Evolutionary conservation across 1,140 invertebrate species (phyloP).

Genomic region (Scaptodrosophila lebanonensis): DNA sequence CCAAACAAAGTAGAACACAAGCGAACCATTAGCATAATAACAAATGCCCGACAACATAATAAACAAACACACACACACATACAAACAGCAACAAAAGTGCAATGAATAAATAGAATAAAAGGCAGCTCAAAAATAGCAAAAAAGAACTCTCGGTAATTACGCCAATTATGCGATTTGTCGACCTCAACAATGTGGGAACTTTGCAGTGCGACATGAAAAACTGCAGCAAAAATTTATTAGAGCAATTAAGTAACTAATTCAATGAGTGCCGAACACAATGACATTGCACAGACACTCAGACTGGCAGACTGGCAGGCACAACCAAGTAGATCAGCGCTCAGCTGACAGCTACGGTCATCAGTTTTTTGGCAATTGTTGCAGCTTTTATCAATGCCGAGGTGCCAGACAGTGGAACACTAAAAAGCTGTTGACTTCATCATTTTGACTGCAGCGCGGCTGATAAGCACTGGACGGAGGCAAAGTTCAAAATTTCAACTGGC

Average conservation of each 20-base stretch:
- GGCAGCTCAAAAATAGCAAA: too few species aligned
- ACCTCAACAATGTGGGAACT: slow-evolving; percentile 57
- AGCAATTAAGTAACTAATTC: slow-evolving; percentile 68
- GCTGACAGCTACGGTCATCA: slow-evolving; percentile 18
- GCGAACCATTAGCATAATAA: slow-evolving; percentile 55
- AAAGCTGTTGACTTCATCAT: too few species aligned
- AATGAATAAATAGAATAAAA: slow-evolving; percentile 11
- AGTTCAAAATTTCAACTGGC: too few species aligned
- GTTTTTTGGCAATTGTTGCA: too few species aligned
- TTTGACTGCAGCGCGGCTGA: too few species aligned
- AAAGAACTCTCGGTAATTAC: slow-evolving; percentile 54
- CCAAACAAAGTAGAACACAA: slow-evolving; percentile 6
- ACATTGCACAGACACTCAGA: background rate
- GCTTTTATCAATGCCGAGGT: too few species aligned
- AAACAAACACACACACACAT: slow-evolving; percentile 20
- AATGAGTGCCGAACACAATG: slow-evolving; percentile 37
- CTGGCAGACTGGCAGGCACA: too few species aligned
- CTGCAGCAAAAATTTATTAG: slow-evolving; percentile 64
- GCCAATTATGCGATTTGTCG: slow-evolving; percentile 62
- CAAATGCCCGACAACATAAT: slow-evolving; percentile 40
- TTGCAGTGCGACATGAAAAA: slow-evolving; percentile 33
- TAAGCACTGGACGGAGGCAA: too few species aligned
- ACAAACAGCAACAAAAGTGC: slow-evolving; percentile 17
- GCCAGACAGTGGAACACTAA: too few species aligned
- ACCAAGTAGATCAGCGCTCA: too few species aligned